Evolutionary conservation across 2,797 vertebrate genomes (phyloP).

Genomic region (Anomalospiza imberbis): DNA sequence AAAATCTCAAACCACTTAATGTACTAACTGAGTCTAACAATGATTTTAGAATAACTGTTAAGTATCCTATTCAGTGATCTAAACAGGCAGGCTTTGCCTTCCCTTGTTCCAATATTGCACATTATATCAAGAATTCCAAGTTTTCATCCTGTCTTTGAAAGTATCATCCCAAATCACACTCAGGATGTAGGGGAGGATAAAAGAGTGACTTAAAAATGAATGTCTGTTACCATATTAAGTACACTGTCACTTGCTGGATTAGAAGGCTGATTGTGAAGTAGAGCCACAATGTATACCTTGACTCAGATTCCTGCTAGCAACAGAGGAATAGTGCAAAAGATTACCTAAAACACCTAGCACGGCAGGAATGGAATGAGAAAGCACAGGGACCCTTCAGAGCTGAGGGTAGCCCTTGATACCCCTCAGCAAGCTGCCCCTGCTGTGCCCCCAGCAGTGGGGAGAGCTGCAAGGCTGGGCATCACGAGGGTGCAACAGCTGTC

Average conservation of each 20-base stretch:
- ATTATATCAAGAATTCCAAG: neutral
- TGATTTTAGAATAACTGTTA: neutral
- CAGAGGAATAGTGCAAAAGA: neutral
- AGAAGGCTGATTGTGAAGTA: neutral
- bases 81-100: neutral
- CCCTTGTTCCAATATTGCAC: neutral
- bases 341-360: neutral
- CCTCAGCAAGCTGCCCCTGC: neutral
- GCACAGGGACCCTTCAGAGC: neutral
- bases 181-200: neutral
- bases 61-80: neutral
- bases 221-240: neutral
- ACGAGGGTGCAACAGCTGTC: neutral
- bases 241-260: neutral
- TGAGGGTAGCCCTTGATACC: neutral
- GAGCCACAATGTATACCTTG: neutral
- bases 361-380: neutral
- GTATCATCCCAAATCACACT: neutral
- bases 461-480: neutral
- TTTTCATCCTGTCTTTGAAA: neutral
- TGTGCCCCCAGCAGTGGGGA: neutral
- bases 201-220: neutral
- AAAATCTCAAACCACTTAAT: neutral
- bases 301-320: neutral
- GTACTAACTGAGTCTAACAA: neutral